Evolutionary conservation across 2,888 invertebrate species (phyloP).

Genomic region (Venusia cambrica): DNA sequence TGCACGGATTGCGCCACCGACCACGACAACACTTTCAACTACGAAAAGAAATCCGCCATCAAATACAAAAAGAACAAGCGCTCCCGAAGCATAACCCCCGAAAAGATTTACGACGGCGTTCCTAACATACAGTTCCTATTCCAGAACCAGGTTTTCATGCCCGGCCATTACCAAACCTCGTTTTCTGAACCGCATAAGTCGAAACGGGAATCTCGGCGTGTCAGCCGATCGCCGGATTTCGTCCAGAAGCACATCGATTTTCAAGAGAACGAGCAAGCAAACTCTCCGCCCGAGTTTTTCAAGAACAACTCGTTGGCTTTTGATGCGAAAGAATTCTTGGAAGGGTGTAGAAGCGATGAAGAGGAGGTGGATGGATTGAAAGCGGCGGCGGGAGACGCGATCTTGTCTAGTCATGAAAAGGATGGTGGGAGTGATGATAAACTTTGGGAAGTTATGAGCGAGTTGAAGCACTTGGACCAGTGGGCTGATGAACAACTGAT

Average conservation of each 20-base stretch:
- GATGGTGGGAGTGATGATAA: conserved; percentile 53
- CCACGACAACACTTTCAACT: conserved; percentile 65
- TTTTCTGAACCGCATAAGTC: conserved; percentile 55
- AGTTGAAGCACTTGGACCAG: conserved; percentile 62
- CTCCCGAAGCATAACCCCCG: conserved; percentile 49
- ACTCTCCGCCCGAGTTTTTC: conserved; percentile 56
- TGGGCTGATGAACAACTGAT: conserved; percentile 71
- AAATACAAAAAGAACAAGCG: conserved; percentile 67
- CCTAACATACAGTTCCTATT: conserved; percentile 75
- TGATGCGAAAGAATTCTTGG: conserved; percentile 51
- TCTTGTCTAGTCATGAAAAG: conserved; percentile 50
- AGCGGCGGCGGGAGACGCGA: conserved; percentile 39
- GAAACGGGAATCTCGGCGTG: conserved; percentile 39
- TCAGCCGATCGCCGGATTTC: conserved; percentile 48
- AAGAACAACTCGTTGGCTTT: conserved; percentile 63
- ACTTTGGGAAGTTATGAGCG: conserved; percentile 68
- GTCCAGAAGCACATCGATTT: conserved; percentile 63
- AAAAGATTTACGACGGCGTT: conserved; percentile 45
- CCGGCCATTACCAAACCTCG: conserved; percentile 54
- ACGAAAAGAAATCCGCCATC: conserved; percentile 65
- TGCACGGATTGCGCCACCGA: conserved; percentile 65
- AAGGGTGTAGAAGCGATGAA: conserved; percentile 38
- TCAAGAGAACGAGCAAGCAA: conserved; percentile 46
- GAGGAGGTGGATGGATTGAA: conserved; percentile 54
- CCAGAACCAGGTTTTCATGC: conserved; percentile 76